phyloP scores from a whole-genome alignment of 2,113 vertebrate genomes.

The Lamprotornis superbus region DNA sequence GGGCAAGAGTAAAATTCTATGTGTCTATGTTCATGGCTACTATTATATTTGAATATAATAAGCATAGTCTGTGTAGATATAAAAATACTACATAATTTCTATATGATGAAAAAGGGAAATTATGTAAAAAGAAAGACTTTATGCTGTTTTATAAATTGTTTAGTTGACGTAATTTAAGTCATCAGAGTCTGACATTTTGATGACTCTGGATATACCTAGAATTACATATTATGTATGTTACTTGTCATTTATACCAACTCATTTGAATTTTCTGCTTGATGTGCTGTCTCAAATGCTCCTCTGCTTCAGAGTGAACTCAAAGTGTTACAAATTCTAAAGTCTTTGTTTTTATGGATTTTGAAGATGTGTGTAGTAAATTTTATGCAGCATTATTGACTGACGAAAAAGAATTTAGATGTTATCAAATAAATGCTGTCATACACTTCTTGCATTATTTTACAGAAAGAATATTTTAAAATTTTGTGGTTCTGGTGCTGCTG shows the following conservation, averaged over 20 bases:
- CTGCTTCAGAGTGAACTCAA: neutral
- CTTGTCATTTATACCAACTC: neutral
- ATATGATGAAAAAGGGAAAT: neutral
- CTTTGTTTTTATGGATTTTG: neutral
- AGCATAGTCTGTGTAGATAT: neutral
- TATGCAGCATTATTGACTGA: neutral
- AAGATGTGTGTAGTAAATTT: neutral
- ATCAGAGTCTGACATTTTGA: neutral
- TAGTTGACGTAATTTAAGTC: neutral
- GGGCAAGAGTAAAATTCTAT: neutral
- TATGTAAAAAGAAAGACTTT: neutral
- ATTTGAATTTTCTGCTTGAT: neutral
- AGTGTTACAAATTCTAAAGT: neutral
- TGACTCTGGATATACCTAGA: neutral
- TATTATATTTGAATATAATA: neutral
- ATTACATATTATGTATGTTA: neutral
- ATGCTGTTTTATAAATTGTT: neutral
- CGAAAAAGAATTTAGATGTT: neutral
- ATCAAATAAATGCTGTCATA: neutral
- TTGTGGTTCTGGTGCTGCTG: neutral
- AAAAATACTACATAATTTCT: neutral
- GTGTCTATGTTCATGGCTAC: neutral
- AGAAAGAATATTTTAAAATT: neutral
- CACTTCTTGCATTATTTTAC: neutral
- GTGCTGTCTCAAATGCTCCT: neutral